Base-by-base conservation (phyloP, 2,888 invertebrate genomes). In the Xanthia icteritia region DNA sequence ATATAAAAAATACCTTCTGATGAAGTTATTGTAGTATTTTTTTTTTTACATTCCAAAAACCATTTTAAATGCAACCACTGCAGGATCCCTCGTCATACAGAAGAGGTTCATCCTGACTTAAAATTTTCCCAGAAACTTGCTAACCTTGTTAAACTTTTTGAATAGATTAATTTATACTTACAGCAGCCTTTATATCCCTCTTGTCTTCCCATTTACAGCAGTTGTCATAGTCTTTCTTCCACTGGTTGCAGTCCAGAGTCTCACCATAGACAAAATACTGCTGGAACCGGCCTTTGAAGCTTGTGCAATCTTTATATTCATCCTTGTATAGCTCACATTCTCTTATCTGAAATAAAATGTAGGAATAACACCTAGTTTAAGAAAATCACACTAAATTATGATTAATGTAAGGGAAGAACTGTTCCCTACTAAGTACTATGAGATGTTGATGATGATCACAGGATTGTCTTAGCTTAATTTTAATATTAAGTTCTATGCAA, bases 211-310 rank as follows among this genome's bases (percentile, higher is more conserved):
- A 99, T 91, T 97, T 97, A 73, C 97, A 93, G 92, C 99, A 99
- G 91, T 98, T 98, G 5, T 97, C 92, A 88, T 97, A 97, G 93
- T 99, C 99, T 73, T 95, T 97, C 89, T 98, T 97, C 99, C 99
- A 99, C 87, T 98, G 97, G 5, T 96, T 96, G 91, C 99, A 99
- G 91, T 99, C 98, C 13, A 97, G 74, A 0, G 95, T 93, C 90
- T 98, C 96, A 0, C 99, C 99, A 94, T 97, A 97, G 77, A 99
- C 97, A 92, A 99, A 99, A 92, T 98, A 98, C 94, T 99, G 99
- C 92, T 99, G 98, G 89, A 99, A 98, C 85, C 99, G 97, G 0
- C 97, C 98, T 93, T 95, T 97, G 36, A 98, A 95, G 87, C 98
- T 98, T 72, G 95, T 97, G 92, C 99, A 99, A 86, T 99, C 98